Base-by-base conservation (phyloP, 2,797 vertebrate genomes). In the Pampus argenteus region DNA sequence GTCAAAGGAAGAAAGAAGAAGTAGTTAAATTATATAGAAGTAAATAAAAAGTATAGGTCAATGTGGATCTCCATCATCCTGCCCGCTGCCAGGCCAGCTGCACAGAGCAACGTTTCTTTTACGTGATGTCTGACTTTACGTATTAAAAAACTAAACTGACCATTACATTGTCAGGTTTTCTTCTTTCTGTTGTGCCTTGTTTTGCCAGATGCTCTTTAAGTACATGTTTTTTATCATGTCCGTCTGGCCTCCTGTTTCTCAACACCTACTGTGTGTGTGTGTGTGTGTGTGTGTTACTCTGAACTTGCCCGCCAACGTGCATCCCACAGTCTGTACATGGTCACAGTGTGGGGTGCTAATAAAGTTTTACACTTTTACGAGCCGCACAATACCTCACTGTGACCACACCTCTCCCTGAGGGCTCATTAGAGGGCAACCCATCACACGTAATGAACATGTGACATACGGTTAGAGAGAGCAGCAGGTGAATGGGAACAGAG, bases 321-420 rank as follows among this genome's bases (percentile, higher is more conserved):
- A 7, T 66, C 74, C 82, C 82, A 82, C 85, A 81, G 82, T 90
- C 85, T 90, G 83, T 26, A 64, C 57, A 69, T 79, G 78, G 82
- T 81, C 80, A 83, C 75, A 84, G 25, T 78, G 79, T 80, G 76
- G 55, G 82, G 74, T 48, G 68, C 51, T 70, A 73, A 77, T 87
- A 86, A 87, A 76, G 47, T 77, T 90, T 90, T 68, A 88, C 0
- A 76, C 42, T 77, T 90, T 90, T 68, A 88, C 0, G 14, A 59
- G 69, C 56, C 45, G 38, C 80, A 57, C 75, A 72, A 59, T 58
- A 38, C 34, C 25, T 51, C 23, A 25, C 22, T 29, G 20, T 69
- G 76, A 77, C 77, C 67, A 74, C 79, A 14, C 61, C 63, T 54
- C 66, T 79, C 74, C 68, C 61, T 31, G 20, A 66, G 29, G 26